Evolutionary conservation across 2,888 invertebrate species (phyloP), one percentile per base, ranked within the genome.

Genomic region (Adela reaumurella): DNA sequence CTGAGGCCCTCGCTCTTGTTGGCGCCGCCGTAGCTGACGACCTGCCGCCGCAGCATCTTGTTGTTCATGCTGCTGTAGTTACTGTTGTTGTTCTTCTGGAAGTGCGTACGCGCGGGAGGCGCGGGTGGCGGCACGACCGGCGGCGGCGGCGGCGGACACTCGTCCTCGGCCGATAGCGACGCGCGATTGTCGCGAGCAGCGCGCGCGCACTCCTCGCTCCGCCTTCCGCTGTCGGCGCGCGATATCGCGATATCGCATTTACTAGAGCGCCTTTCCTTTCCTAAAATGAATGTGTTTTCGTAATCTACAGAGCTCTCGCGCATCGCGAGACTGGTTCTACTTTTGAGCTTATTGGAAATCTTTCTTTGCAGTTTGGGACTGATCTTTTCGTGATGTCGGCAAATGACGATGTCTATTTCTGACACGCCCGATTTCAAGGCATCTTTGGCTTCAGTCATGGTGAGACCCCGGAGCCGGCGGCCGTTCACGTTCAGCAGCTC

Each of bases 401-500:
- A 83, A 48, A 88, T 82, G 11, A 88, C 84, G 48, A 87, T 83
- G 60, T 88, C 87, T 29, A 88, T 84, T 58, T 85, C 83, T 1
- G 83, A 72, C 17, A 83, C 74, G 1, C 82, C 83, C 28, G 82
- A 83, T 55, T 82, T 81, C 3, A 88, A 68, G n/a, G 85, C 82
- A 64, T 84, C 84, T 58, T 84, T 81, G 43, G 86, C 86, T 65
- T 85, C 85, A 1, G 82, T 65, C 84, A 85, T 85, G 20, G 81
- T 82, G 17, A 89, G 68, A 46, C 87, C 86, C 4, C 85, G 81
- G 46, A 90, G 73, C 56, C 86, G 74, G 52, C 83, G 81, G 11
- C 89, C 89, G 60, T 89, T 89, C 4, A 89, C 87, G 54, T 87
- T 87, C 19, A 89, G 76, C 19, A 90, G 81, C 62, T 89, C 87